Conservation (phyloP, 2,888 invertebrate genomes). For the Heliconius erato region DNA sequence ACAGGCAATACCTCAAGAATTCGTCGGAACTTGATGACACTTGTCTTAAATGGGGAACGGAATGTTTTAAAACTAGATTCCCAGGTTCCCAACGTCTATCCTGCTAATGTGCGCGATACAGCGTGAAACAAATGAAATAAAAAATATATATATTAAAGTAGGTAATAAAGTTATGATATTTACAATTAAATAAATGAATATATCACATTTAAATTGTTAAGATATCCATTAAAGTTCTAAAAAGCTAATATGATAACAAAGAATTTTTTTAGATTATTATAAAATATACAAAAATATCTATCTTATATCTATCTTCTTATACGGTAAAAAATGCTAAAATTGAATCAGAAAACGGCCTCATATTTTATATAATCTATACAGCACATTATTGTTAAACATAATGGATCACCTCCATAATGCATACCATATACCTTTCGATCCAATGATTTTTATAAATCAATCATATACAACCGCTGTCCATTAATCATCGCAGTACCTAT, state of each 20-base stretch:
- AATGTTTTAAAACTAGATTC: no score
- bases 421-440: conserved; percentile 37
- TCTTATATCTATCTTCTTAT: no score
- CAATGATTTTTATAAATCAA: conserved; percentile 47
- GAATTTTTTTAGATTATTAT: neutral
- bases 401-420: conserved; percentile 27
- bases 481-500: conserved; percentile 47
- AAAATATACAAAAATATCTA: neutral
- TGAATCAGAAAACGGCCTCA: neutral
- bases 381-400: conserved; percentile 25
- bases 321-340: neutral
- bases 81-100: no score
- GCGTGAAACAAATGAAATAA: no score
- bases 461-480: conserved; percentile 41
- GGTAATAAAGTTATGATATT: neutral
- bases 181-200: neutral
- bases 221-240: neutral
- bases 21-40: no score
- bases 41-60: no score
- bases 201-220: neutral
- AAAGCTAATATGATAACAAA: neutral
- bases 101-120: no score
- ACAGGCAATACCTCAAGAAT: no score
- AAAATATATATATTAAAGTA: no score
- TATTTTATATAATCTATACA: conserved; percentile 1